Conservation (phyloP, 30 jellyfish, hydroid and myxozoan genomes). For the Rhopilema esculentum region DNA sequence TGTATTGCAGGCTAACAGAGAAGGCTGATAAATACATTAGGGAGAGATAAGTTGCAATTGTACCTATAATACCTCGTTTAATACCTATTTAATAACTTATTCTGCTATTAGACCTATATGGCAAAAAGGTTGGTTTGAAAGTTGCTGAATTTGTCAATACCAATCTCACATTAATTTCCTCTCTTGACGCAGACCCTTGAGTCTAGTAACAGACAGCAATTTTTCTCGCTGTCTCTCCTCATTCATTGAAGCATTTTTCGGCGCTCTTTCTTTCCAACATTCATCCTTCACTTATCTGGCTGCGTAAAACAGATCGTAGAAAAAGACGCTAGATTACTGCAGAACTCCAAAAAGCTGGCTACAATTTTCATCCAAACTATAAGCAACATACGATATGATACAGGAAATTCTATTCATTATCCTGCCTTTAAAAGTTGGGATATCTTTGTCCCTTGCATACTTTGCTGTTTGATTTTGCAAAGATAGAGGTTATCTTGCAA, state of each 20-base stretch:
- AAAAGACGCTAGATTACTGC: background rate
- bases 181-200: background rate
- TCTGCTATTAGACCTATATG: too few relatives aligned
- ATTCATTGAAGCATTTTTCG: background rate
- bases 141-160: too few relatives aligned
- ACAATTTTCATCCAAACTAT: background rate
- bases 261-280: background rate
- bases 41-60: too few relatives aligned
- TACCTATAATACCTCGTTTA: too few relatives aligned
- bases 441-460: background rate
- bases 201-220: background rate
- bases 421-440: slow-evolving; percentile 3
- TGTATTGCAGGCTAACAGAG: too few relatives aligned
- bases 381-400: background rate
- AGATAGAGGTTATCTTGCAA: background rate
- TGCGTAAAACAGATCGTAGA: background rate
- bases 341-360: background rate
- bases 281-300: background rate
- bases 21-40: too few relatives aligned
- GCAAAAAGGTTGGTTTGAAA: too few relatives aligned
- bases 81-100: too few relatives aligned
- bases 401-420: background rate
- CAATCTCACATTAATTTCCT: too few relatives aligned
- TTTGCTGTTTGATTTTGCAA: background rate
- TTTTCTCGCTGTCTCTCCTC: background rate